Conservation (phyloP, 2,113 vertebrate genomes). For the Orientallactaga bullata region DNA sequence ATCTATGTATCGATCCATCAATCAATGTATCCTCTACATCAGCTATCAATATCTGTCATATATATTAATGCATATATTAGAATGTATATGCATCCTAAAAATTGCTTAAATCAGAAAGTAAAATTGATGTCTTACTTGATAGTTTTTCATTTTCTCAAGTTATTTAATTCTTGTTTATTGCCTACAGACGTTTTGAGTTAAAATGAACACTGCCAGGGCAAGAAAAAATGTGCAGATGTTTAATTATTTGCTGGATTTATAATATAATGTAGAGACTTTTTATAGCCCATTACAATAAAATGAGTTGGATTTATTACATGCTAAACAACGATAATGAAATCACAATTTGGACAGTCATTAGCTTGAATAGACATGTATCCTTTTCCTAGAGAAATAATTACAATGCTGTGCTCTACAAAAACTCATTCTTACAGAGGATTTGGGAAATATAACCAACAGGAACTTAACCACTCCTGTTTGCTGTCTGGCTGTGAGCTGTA, state of each 20-base stretch:
- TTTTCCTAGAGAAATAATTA: slow-evolving; percentile 85
- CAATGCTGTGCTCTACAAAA: slow-evolving; percentile 86
- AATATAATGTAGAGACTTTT: slow-evolving; percentile 85
- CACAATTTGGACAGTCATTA: slow-evolving; percentile 84
- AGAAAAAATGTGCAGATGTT: slow-evolving; percentile 81
- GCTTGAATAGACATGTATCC: slow-evolving; percentile 85
- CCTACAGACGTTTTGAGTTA: slow-evolving; percentile 85
- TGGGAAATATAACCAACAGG: slow-evolving; percentile 70
- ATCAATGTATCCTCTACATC: too few species aligned
- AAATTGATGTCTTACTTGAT: neutral
- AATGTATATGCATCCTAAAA: neutral
- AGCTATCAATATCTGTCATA: too few species aligned
- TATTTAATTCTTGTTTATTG: slow-evolving; percentile 71
- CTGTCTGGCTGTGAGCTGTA: slow-evolving; percentile 10
- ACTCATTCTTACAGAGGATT: slow-evolving; percentile 81
- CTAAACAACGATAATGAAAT: slow-evolving; percentile 83
- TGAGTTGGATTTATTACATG: slow-evolving; percentile 83
- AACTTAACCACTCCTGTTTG: slow-evolving; percentile 10
- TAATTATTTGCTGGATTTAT: slow-evolving; percentile 87
- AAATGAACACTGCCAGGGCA: slow-evolving; percentile 75
- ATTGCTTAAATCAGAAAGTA: neutral
- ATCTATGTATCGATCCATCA: too few species aligned
- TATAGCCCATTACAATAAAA: slow-evolving; percentile 85
- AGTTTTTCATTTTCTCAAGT: slow-evolving; percentile 8
- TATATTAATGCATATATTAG: too few species aligned